Conservation (phyloP, 2,888 invertebrate species). For the Eupithecia subfuscata region DNA sequence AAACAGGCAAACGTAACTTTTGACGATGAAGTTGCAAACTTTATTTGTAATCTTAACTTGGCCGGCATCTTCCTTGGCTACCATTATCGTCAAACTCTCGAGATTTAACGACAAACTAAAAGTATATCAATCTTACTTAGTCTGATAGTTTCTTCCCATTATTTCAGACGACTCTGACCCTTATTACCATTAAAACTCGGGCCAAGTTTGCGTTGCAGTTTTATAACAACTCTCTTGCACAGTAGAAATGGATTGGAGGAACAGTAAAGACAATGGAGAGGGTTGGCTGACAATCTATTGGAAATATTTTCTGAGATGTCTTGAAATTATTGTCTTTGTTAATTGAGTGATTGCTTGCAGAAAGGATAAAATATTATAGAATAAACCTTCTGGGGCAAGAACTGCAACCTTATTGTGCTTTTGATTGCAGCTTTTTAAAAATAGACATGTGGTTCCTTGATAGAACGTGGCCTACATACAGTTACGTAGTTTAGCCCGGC, state of each 20-base stretch:
- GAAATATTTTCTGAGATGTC: constrained; percentile 4
- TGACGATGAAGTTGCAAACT: constrained; percentile 21
- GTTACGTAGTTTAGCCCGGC: background rate
- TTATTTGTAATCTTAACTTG: constrained; percentile 23
- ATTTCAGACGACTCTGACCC: constrained; percentile 36
- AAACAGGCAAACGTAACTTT: constrained; percentile 14
- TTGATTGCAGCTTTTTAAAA: background rate
- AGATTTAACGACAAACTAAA: constrained; percentile 39
- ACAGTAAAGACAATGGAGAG: constrained; percentile 10
- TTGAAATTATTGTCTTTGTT: background rate
- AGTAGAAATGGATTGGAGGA: constrained; percentile 10
- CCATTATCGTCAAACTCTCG: constrained; percentile 35
- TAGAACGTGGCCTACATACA: background rate
- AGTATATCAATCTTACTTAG: constrained; percentile 47
- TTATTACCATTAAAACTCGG: constrained; percentile 41
- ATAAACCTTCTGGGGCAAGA: background rate
- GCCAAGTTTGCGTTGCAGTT: constrained; percentile 39
- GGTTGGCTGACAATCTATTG: constrained; percentile 2
- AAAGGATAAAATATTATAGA: background rate
- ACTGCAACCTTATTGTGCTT: background rate
- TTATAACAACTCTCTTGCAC: constrained; percentile 37
- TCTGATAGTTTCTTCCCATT: constrained; percentile 43
- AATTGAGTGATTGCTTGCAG: background rate
- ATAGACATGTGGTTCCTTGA: background rate
- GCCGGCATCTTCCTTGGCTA: constrained; percentile 17